Conservation (phyloP, 2,113 vertebrate genomes). For the Sclerurus mexicanus region DNA sequence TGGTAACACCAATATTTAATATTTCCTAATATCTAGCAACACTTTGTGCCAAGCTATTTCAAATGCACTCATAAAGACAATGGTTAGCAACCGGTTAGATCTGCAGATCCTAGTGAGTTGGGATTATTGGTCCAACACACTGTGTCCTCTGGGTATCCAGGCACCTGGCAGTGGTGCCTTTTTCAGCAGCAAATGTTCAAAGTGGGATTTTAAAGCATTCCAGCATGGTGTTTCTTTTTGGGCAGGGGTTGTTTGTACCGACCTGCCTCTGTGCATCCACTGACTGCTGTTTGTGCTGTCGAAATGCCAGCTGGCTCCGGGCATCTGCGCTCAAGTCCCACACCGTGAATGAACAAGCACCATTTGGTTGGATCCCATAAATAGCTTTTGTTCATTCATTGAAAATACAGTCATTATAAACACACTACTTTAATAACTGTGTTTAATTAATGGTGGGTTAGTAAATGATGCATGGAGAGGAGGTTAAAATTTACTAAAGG, state of each 20-base stretch:
- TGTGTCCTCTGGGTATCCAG: neutral
- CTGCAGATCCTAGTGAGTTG: neutral
- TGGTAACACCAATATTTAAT: neutral
- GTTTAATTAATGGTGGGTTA: conserved; percentile 18
- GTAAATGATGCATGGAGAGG: neutral
- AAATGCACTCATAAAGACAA: neutral
- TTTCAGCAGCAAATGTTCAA: conserved; percentile 2
- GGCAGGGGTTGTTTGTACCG: neutral
- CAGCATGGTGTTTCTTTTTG: neutral
- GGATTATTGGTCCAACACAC: neutral
- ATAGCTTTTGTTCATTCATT: conserved; percentile 52
- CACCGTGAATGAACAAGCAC: neutral
- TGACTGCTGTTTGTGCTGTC: conserved; percentile 14
- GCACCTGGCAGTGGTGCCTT: neutral
- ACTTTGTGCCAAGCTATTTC: neutral
- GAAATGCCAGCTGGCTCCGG: neutral
- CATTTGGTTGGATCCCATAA: neutral
- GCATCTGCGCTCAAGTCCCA: fast-evolving
- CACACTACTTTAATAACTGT: neutral
- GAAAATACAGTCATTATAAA: conserved; percentile 36
- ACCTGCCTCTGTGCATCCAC: neutral
- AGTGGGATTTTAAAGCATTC: neutral
- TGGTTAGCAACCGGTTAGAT: neutral
- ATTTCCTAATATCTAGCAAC: neutral
- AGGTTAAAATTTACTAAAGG: conserved; percentile 41